Evolutionary conservation across 2,888 invertebrate species (phyloP), one percentile per base, ranked within the genome.

Genomic region (Harpalus rubripes): DNA sequence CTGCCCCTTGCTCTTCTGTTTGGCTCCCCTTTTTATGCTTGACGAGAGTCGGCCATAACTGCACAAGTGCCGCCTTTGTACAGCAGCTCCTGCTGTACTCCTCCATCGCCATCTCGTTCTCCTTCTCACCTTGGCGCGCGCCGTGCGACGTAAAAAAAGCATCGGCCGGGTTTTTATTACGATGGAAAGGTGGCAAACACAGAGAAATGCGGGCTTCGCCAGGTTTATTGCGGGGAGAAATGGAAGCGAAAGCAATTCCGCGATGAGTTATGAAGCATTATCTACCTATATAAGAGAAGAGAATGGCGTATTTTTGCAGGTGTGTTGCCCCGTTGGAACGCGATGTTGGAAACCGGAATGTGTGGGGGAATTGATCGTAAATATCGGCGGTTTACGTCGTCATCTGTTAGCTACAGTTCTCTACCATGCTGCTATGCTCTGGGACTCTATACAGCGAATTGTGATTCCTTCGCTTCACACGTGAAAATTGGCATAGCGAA

Each of bases 261-360:
- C 88, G 89, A 90, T 91, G 91, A 91, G 89, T 91, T 91, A 91
- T 91, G 89, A 90, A 88, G 89, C 90, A 91, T 91, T 91, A 91
- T 91, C 91, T 91, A 91, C 91, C 91, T 91, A 90, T 89, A 89
- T 89, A 89, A 88, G 89, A 88, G 89, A 88, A 89, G 90, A 90
- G 90, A 91, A 90, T 90, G 89, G 90, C 89, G 90, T 90, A 90
- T 90, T 91, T 90, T 90, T 90, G 90, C 91, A 91, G 91, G 91
- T 91, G 91, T 89, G 90, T 88, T 87, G 88, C 85, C 88, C 87
- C 87, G 87, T 79, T 88, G 89, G 88, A 89, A 89, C 88, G 89
- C 89, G 88, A 87, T 87, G 88, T 88, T 88, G 87, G 88, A 87
- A 87, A 88, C 87, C 87, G 87, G 87, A 88, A 88, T 89, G 88